These are phyloP conservation scores for Atethmia centrago DNA, from an alignment of 2,888 invertebrate genomes.

Conservation along the genomic window DNA sequence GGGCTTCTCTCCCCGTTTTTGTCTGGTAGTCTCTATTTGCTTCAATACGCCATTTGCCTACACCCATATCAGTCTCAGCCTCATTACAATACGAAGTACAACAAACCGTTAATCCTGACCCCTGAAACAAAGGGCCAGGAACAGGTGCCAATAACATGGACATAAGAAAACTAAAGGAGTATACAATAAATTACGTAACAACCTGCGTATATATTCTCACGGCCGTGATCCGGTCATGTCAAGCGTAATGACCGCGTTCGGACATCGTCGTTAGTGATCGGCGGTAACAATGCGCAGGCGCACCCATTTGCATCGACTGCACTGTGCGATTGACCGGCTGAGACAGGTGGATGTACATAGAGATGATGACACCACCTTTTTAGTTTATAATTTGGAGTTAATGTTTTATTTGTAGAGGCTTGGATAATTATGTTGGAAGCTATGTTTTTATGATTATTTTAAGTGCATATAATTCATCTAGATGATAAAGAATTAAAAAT, in stretches of 20 bases:
- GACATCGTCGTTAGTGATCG: conserved; percentile 76
- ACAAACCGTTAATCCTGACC: conserved; percentile 59
- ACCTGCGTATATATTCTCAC: conserved; percentile 65
- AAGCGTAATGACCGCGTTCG: conserved; percentile 72
- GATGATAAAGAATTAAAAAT: conserved; percentile 23
- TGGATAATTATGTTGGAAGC: conserved; percentile 1
- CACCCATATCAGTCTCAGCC: conserved; percentile 23
- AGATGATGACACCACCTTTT: conserved; percentile 63
- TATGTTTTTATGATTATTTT: conserved; percentile 32
- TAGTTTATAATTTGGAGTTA: conserved; percentile 18
- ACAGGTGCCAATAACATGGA: conserved; percentile 59
- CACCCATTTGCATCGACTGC: conserved; percentile 73
- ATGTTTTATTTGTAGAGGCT: conserved; percentile 26
- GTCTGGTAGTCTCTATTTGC: accelerated
- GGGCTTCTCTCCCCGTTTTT: not conserved
- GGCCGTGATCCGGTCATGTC: conserved; percentile 66
- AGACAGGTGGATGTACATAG: conserved; percentile 65
- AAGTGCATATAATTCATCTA: conserved; percentile 13
- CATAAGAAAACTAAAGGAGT: conserved; percentile 45
- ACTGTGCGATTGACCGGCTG: conserved; percentile 66
- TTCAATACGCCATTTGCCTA: conserved; percentile 14
- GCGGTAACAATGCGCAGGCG: conserved; percentile 72
- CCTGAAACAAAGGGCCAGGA: conserved; percentile 39
- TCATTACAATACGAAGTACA: conserved; percentile 58
- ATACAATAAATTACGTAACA: conserved; percentile 64